Base-by-base conservation (phyloP, 1,140 invertebrate genomes). In the Maconellicoccus hirsutus region DNA sequence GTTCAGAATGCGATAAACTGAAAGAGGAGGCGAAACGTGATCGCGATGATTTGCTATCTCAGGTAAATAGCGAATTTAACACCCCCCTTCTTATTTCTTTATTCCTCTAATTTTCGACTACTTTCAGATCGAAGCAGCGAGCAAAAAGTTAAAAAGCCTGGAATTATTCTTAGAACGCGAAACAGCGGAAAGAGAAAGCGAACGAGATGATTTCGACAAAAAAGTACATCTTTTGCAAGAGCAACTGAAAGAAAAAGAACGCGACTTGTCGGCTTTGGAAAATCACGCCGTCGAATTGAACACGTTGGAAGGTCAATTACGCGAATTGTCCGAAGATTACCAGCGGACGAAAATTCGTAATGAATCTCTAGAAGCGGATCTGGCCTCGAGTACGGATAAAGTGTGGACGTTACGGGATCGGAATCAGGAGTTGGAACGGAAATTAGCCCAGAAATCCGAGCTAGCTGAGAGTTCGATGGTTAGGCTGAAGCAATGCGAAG, bases 91-190 rank as follows among this genome's bases (percentile, higher is more conserved):
- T 66, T n/a, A n/a, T n/a, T n/a, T n/a, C n/a, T n/a, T n/a, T n/a
- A n/a, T n/a, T n/a, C n/a, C n/a, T n/a, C n/a, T n/a, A n/a, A n/a
- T n/a, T 25, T 66, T 66, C 16, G 19, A 23, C 61, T 2, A 66
- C 8, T 66, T 66, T 22, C 76, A 92, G 89, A 84, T 91, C 75
- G 87, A 88, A 73, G 87, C 87, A 59, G 88, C 90, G 25, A 89
- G 91, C 80, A 90, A 90, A 72, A 87, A 91, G 80, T 81, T 91
- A 42, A 84, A 84, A 75, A 83, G 84, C 16, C 90, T 86, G 0
- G 81, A 86, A 0, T 83, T 84, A 77, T 92, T 92, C 79, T 81
- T 91, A 72, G 90, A 92, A 76, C 89, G 91, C 76, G 89, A 91
- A 79, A 87, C 89, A 22, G 79, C 79, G 38, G 90, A 93, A 77